Base-by-base conservation (phyloP, 1,140 invertebrate species). In the Tetragnatha versicolor region DNA sequence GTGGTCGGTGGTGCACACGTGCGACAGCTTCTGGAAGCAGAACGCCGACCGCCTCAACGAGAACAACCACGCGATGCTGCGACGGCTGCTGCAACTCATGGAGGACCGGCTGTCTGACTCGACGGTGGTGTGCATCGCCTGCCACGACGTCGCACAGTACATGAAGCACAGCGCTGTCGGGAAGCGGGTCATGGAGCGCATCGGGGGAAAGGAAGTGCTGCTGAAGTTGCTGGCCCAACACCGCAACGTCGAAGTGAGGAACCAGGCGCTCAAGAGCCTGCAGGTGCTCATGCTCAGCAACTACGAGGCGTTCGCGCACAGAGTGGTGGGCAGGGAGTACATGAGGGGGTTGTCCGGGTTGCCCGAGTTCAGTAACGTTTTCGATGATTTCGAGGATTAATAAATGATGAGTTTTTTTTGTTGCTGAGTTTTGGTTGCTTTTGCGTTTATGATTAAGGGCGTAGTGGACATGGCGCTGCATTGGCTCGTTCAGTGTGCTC, bases 1-100 rank as follows among this genome's bases (percentile, higher is more conserved):
- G 29, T 77, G 73, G 73, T 65, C 60, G 14, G 58, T 77, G 9
- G 73, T 77, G 0, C 73, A 77, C 27, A 77, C 39, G 12, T 53
- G 27, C 6, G 37, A 65, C 14, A 35, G 35, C 2, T 77, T 77
- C 33, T 77, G 73, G 73, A 25, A 45, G 20, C 45, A 77, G 7
- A 65, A 66, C 25, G 73, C 73, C 4, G 47, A 77, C 10, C 29
- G 37, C 6, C 6, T 77, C 2, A 77, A 77, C 27, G 47, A 66
- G 0, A 77, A 77, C 9, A 39, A 55, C 14, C 55, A 66, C 12
- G 73, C 65, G 6, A 33, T 77, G 17, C 60, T 77, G 12, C n/a
- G n/a, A n/a, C n/a, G n/a, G n/a, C n/a, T n/a, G n/a, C n/a, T n/a
- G n/a, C n/a, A n/a, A n/a, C n/a, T n/a, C n/a, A n/a, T n/a, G n/a